Evolutionary conservation across 2,888 invertebrate species (phyloP).

Genomic region (Anaspis maculata): DNA sequence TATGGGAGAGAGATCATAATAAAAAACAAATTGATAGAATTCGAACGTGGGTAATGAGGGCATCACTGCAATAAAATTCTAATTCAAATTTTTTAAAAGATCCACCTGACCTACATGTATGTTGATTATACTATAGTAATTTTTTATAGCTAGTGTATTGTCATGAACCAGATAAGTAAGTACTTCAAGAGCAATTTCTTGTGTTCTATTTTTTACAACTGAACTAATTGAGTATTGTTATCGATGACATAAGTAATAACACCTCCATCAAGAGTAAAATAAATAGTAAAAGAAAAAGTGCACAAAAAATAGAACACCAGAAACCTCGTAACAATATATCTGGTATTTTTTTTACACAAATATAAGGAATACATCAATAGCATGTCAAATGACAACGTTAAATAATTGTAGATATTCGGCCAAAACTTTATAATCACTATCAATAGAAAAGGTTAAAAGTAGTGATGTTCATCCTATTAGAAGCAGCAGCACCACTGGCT

Average conservation of each 20-base stretch:
- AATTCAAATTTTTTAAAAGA: no score
- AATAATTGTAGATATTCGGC: slow-evolving; percentile 30
- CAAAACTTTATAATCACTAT: slow-evolving; percentile 28
- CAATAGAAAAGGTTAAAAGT: slow-evolving; percentile 11
- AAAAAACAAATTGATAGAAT: no score
- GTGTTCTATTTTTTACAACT: slow-evolving; percentile 20
- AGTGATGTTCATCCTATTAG: no score
- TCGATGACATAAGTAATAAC: no score
- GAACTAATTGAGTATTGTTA: slow-evolving; percentile 11
- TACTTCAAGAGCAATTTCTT: slow-evolving; percentile 13
- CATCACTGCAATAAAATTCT: no score
- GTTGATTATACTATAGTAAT: slow-evolving; percentile 32
- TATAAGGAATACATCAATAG: slow-evolving; percentile 38
- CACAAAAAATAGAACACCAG: slow-evolving; percentile 17
- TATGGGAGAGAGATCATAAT: no score
- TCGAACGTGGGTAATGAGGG: no score
- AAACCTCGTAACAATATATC: slow-evolving; percentile 24
- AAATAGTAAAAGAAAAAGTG: slow-evolving; percentile 8
- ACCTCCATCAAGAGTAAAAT: slow-evolving; percentile 15
- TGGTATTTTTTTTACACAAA: slow-evolving; percentile 35
- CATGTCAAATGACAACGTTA: slow-evolving; percentile 37
- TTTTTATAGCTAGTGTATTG: slow-evolving; percentile 43
- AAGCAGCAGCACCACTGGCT: slow-evolving; percentile 20
- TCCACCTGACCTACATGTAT: no score
- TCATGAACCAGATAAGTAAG: slow-evolving; percentile 40